Evolutionary conservation across 2,797 vertebrate species (phyloP).

Genomic region (Enteromius mattozi): DNA sequence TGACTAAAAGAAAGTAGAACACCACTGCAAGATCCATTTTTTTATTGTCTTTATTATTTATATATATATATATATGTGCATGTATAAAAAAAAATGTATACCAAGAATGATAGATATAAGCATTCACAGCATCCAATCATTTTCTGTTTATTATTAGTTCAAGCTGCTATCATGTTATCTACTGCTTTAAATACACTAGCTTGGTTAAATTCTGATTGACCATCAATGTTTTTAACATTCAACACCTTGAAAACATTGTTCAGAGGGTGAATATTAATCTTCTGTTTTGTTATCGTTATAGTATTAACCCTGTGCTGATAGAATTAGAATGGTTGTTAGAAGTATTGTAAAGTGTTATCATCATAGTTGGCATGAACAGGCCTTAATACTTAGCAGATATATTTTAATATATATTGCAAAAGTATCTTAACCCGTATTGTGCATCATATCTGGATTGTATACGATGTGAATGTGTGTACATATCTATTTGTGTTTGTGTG

Average conservation of each 20-base stretch:
- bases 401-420: background rate
- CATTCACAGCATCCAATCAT: no score
- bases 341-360: background rate
- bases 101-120: background rate
- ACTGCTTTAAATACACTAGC: background rate
- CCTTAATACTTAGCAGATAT: background rate
- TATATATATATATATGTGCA: no score
- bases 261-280: background rate
- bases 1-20: background rate
- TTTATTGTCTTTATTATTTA: no score
- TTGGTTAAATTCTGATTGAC: background rate
- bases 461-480: slow-evolving; percentile 9
- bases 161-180: background rate
- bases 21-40: background rate
- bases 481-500: slow-evolving; percentile 22
- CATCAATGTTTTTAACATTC: background rate
- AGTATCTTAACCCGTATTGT: background rate
- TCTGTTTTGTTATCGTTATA: background rate
- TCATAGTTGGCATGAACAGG: background rate
- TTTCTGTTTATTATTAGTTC: background rate
- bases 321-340: background rate
- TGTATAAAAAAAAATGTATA: background rate
- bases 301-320: background rate
- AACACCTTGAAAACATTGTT: background rate
- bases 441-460: slow-evolving; percentile 48